Evolutionary conservation across 2,113 vertebrate species (phyloP), one percentile per base, ranked within the genome.

Genomic region (Hiodon tergisus): DNA sequence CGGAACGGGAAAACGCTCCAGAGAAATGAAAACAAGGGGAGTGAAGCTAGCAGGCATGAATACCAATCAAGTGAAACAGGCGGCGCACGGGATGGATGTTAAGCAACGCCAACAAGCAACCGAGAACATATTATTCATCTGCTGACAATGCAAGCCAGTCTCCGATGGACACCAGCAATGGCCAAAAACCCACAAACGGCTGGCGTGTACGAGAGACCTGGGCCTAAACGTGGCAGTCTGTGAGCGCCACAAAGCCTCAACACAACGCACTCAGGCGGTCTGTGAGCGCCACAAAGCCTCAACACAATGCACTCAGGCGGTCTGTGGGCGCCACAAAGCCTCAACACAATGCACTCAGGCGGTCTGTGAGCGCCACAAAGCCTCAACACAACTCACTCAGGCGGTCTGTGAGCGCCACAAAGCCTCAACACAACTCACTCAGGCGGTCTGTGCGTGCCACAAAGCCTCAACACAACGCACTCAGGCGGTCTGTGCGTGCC

Each of bases 151-250:
- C 67, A 13, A 69, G 31, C 3, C n/a, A 52, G 8, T 63, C 16
- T 63, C 48, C 67, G n/a, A 13, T 31, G 31, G 31, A 31, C 31
- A 31, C 11, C 14, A n/a, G 5, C 51, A 13, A n/a, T 16, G 3
- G 47, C 46, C 47, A 6, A 54, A 69, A 53, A 62, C 71, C 52
- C 77, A 81, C 82, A 85, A 85, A 87, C 83, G 58, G 83, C 85
- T 78, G 81, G 85, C 79, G 68, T 63, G 48, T 51, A 55, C 54
- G 63, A 48, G 50, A 31, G 31, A 2, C 31, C 31, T 31, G 31
- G 31, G 31, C 31, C 31, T 1, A 31, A 31, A 31, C 2, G 31
- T 31, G 31, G 31, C 31, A 31, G 31, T 31, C 31, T 31, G 31
- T 31, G 31, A 1, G 2, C 2, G 31, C 31, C 31, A 31, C 31